phyloP scores from a whole-genome alignment of 2,113 vertebrate genomes.

The Hyperoodon ampullatus region DNA sequence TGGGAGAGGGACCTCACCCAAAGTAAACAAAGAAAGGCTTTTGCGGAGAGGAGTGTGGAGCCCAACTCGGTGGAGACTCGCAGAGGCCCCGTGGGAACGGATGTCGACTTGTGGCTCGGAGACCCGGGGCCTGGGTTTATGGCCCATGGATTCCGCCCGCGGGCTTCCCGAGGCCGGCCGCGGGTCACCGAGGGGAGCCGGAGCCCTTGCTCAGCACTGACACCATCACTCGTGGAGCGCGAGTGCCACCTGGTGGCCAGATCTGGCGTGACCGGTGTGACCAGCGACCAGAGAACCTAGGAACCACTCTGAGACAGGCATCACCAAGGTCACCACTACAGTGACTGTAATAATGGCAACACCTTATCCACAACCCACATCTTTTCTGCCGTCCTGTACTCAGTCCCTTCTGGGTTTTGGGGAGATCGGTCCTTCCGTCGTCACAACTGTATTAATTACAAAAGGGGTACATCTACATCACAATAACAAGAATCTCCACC shows the following conservation, averaged over 20 bases:
- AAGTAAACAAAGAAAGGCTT: background rate
- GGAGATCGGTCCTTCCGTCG: background rate
- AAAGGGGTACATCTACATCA: background rate
- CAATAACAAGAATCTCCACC: background rate
- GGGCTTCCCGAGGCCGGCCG: background rate
- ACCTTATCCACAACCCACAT: background rate
- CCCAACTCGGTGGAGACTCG: fast-evolving
- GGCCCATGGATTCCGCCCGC: background rate
- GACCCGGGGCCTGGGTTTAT: fast-evolving
- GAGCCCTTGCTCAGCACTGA: fast-evolving
- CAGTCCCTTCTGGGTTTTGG: background rate
- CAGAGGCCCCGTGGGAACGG: fast-evolving
- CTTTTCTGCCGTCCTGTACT: background rate
- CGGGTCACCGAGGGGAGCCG: fast-evolving
- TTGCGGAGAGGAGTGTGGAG: fast-evolving
- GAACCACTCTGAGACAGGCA: fast-evolving
- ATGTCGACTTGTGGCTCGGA: too few relatives aligned
- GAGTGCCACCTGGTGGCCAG: constrained; percentile 56
- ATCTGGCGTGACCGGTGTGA: background rate
- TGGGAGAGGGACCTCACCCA: background rate
- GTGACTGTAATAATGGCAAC: background rate
- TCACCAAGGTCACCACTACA: fast-evolving
- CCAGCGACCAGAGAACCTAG: background rate
- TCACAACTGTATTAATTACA: background rate
- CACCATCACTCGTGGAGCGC: background rate